Evolutionary conservation across 2,797 vertebrate genomes (phyloP), one percentile per base, ranked within the genome.

Genomic region (Gorsachius magnificus): DNA sequence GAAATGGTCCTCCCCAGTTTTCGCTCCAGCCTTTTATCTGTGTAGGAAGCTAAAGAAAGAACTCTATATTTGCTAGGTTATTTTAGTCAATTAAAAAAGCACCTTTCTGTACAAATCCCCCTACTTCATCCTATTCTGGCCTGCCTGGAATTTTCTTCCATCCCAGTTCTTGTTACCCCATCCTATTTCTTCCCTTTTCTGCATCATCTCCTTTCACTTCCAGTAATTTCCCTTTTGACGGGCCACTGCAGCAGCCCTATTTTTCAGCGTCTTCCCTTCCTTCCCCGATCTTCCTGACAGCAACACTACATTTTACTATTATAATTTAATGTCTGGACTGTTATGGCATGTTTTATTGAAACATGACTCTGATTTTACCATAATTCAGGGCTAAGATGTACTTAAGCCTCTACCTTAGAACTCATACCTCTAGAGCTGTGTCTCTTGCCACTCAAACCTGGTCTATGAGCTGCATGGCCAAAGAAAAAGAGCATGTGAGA

Each of bases 361-460:
- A 66, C 18, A 48, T 6, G 56, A 28, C 35, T 63, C 13, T 11
- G 41, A 77, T 20, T 63, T 43, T 21, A 46, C 13, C 43, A 33
- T n/a, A 70, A 72, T 65, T 89, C 14, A 66, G 1, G 3, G 19
- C 19, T 87, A 33, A 75, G 15, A 4, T 28, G 7, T 25, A 83
- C 57, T 75, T 38, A 16, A 54, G 24, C 10, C 33, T 57, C 2
- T 38, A 70, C 54, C 13, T 78, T 41, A 33, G 11, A 76, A 20
- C 10, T 15, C 1, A 0, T 51, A 38, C 8, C 22, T 63, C 38
- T 41, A 56, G 11, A 83, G 28, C 25, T 36, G 2, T 9, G 1
- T 15, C 50, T 28, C 51, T 41, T 80, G 25, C 28, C 35, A 33
- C 25, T 85, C 45, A 53, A 26, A 66, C 11, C 8, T 53, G 5